Percentiles rank a stretch among this genome's conserved stretches.
These are phyloP conservation scores for Psephotus haematonotus DNA, from an alignment of 2,113 vertebrate genomes.

Conservation along the genomic window DNA sequence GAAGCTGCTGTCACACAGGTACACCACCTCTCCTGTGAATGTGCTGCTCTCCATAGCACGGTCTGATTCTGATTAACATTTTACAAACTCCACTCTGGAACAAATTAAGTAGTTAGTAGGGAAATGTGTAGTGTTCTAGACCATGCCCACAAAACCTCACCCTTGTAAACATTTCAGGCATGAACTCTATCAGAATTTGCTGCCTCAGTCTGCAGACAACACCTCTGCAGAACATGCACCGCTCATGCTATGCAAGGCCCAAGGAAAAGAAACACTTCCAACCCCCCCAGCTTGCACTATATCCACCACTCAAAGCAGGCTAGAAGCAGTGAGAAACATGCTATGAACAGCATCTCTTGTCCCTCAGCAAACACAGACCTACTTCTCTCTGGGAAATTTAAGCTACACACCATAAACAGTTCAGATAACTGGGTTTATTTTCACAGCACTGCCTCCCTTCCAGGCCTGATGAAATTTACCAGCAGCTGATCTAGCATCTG, in stretches of 20 bases:
- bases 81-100: background rate
- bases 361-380: fast-evolving
- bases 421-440: background rate
- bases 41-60: background rate
- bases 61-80: fast-evolving
- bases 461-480: background rate
- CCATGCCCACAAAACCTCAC: background rate
- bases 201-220: background rate
- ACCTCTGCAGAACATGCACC: background rate
- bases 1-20: background rate
- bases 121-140: background rate
- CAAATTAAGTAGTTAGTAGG: background rate
- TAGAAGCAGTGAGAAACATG: background rate
- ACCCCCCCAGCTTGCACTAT: background rate
- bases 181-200: background rate
- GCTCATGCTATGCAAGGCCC: background rate
- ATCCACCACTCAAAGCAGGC: background rate
- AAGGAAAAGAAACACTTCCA: fast-evolving
- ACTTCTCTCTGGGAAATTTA: background rate
- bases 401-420: background rate
- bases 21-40: background rate
- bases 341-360: background rate
- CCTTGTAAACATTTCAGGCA: background rate
- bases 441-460: background rate
- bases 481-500: background rate